These are phyloP conservation scores for Sciurus carolinensis DNA, from an alignment of 2,797 vertebrate species.

Conservation along the genomic window DNA sequence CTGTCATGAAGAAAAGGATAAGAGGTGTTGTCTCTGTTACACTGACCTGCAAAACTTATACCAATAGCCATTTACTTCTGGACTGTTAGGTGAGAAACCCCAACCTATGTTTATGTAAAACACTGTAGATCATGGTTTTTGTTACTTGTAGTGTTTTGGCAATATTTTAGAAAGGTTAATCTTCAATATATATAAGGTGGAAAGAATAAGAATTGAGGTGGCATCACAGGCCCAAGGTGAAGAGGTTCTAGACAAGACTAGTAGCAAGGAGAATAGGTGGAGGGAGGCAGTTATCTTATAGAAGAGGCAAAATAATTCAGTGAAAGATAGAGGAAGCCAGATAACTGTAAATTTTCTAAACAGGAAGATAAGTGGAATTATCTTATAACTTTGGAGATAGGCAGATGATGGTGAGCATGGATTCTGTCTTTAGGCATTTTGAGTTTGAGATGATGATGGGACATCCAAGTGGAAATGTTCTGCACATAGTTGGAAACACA, in stretches of 20 bases:
- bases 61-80: background rate
- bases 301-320: background rate
- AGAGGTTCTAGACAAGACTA: background rate
- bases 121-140: background rate
- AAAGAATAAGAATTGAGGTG: background rate
- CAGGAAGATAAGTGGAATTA: background rate
- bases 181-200: background rate
- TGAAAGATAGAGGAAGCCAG: background rate
- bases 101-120: background rate
- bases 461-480: background rate
- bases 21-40: background rate
- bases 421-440: background rate
- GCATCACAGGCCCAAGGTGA: background rate
- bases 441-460: background rate
- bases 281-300: background rate
- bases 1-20: background rate
- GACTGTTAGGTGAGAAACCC: background rate
- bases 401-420: background rate
- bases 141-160: background rate
- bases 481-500: background rate
- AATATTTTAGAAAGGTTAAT: slow-evolving; percentile 15
- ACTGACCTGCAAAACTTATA: background rate
- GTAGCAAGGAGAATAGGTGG: background rate
- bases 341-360: background rate
- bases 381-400: background rate